Conservation (phyloP, 2,888 invertebrate species). For the Tinea pellionella region DNA sequence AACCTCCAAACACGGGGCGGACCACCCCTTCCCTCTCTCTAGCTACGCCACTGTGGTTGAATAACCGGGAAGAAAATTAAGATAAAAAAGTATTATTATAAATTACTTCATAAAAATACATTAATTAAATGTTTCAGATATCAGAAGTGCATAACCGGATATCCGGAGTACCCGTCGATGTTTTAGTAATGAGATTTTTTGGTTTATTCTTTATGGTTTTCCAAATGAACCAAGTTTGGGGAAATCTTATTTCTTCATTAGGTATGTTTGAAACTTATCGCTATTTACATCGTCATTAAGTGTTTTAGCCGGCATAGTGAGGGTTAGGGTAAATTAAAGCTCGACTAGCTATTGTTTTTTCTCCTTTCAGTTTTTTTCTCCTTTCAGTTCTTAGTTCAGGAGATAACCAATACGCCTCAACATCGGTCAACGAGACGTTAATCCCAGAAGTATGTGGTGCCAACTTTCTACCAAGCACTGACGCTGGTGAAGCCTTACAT, state of each 20-base stretch:
- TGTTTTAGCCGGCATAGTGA: not conserved
- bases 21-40: too few relatives aligned
- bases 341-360: too few relatives aligned
- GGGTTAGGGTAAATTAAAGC: too few relatives aligned
- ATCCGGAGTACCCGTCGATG: slow-evolving; percentile 63
- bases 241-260: slow-evolving; percentile 74
- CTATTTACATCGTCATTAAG: not conserved
- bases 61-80: too few relatives aligned
- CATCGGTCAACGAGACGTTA: slow-evolving; percentile 42
- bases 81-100: too few relatives aligned
- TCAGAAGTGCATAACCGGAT: slow-evolving; percentile 71
- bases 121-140: slow-evolving; percentile 34
- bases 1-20: too few relatives aligned
- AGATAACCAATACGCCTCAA: slow-evolving; percentile 49
- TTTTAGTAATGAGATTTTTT: slow-evolving; percentile 74
- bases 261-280: slow-evolving; percentile 37
- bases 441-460: slow-evolving; percentile 56
- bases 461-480: slow-evolving; percentile 57
- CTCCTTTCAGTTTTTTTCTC: too few relatives aligned
- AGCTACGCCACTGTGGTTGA: too few relatives aligned
- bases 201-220: slow-evolving; percentile 81
- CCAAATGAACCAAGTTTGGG: slow-evolving; percentile 77
- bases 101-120: too few relatives aligned
- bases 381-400: slow-evolving; percentile 28
- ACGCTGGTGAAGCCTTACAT: slow-evolving; percentile 51